These are phyloP conservation scores for Bostrychus sinensis DNA, from an alignment of 2,113 vertebrate genomes.

Conservation along the genomic window DNA sequence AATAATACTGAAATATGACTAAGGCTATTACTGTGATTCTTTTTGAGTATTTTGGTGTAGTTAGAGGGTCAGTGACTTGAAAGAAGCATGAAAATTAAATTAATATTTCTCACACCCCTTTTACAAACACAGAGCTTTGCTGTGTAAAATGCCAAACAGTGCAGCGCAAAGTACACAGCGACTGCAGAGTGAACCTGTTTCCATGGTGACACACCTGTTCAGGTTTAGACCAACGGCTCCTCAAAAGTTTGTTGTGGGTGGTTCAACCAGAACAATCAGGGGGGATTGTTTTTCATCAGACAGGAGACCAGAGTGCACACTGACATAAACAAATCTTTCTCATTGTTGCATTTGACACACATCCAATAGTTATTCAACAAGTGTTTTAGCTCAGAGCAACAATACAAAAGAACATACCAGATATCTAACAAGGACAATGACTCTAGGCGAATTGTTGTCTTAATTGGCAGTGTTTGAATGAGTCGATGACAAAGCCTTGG, in stretches of 20 bases:
- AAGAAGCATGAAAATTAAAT: not conserved
- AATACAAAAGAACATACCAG: not conserved
- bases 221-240: not conserved
- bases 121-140: not conserved
- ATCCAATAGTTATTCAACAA: slow-evolving; percentile 6
- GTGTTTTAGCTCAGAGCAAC: slow-evolving; percentile 4
- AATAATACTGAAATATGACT: too few species aligned
- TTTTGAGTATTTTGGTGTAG: too few species aligned
- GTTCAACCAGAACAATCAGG: not conserved
- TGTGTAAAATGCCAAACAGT: not conserved
- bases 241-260: not conserved
- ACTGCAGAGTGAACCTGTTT: not conserved
- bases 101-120: not conserved
- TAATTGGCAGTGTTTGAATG: slow-evolving; percentile 6
- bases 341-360: not conserved
- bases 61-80: not conserved
- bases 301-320: not conserved
- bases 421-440: not conserved
- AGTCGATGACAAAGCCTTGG: not conserved
- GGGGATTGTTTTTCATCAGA: not conserved
- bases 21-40: too few species aligned
- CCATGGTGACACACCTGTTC: not conserved
- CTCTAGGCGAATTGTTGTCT: not conserved
- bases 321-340: not conserved
- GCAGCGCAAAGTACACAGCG: not conserved